Conservation (phyloP, 1,140 invertebrate genomes). For the Drosophila sturtevanti region DNA sequence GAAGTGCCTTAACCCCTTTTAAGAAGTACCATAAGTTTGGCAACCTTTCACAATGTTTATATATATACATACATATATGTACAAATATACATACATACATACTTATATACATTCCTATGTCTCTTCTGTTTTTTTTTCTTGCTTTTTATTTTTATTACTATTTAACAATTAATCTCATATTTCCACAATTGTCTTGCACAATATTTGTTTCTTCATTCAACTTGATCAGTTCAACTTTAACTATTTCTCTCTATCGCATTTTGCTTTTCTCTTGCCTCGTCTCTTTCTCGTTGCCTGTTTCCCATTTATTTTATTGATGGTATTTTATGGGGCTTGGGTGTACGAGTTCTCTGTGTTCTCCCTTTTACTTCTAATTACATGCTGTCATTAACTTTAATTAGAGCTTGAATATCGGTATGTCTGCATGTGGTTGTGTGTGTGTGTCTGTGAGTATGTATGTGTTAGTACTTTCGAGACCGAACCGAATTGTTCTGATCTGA, state of each 20-base stretch:
- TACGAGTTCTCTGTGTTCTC: not conserved
- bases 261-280: not conserved
- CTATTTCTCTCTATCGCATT: not conserved
- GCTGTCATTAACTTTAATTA: slow-evolving; percentile 47
- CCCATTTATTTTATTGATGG: not conserved
- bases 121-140: not conserved
- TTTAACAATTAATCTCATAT: slow-evolving; percentile 6
- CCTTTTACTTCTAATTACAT: slow-evolving; percentile 29
- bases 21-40: no score
- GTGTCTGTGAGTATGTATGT: not conserved
- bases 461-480: not conserved
- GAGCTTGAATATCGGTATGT: slow-evolving; percentile 29
- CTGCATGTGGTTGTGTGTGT: slow-evolving; percentile 3
- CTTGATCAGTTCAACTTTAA: not conserved
- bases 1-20: no score
- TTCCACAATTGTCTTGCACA: not conserved
- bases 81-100: no score
- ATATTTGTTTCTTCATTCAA: not conserved
- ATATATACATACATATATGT: no score
- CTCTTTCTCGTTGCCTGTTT: not conserved
- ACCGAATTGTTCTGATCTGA: not conserved
- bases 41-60: not conserved
- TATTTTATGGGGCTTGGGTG: not conserved
- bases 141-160: not conserved
- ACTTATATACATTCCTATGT: no score